A percentile compares a stretch with the other conserved stretches of the same genome.
These are phyloP conservation scores for Cataglyphis hispanica DNA, from an alignment of 1,140 invertebrate genomes.

Conservation along the genomic window DNA sequence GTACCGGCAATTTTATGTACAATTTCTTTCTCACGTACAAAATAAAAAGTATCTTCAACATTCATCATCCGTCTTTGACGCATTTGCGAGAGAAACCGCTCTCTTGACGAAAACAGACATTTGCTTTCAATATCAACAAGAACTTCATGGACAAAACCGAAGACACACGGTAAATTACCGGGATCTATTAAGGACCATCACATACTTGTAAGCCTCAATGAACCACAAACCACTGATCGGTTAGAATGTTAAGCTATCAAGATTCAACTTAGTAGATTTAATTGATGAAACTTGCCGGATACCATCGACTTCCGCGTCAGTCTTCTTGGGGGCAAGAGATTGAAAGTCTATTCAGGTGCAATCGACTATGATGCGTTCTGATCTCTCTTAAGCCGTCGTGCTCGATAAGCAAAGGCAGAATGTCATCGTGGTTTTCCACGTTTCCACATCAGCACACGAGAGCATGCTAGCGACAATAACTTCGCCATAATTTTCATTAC, in stretches of 20 bases:
- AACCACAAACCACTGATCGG: constrained; percentile 17
- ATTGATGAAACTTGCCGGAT: constrained; percentile 47
- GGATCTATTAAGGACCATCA: background rate
- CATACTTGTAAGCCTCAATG: constrained; percentile 6
- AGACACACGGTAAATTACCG: background rate
- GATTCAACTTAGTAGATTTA: constrained; percentile 10
- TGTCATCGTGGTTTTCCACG: background rate
- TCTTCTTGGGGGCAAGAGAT: constrained; percentile 13
- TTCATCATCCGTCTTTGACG: background rate
- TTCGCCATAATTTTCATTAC: background rate
- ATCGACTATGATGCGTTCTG: constrained; percentile 35
- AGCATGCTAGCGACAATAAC: background rate
- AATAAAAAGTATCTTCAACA: background rate
- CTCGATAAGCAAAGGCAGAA: background rate
- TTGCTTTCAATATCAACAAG: background rate
- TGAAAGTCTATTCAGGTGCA: constrained; percentile 30
- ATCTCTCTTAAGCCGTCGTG: constrained; percentile 1
- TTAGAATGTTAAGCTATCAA: constrained; percentile 28
- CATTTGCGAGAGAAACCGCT: background rate
- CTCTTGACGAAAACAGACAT: background rate
- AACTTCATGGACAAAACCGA: background rate
- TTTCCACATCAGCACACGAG: background rate
- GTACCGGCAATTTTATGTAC: too few relatives aligned
- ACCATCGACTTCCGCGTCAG: constrained; percentile 29
- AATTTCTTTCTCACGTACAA: too few relatives aligned